A percentile compares a stretch with the other conserved stretches of the same genome.
Conservation (phyloP, 2,113 vertebrate species). For the Anseranas semipalmata region DNA sequence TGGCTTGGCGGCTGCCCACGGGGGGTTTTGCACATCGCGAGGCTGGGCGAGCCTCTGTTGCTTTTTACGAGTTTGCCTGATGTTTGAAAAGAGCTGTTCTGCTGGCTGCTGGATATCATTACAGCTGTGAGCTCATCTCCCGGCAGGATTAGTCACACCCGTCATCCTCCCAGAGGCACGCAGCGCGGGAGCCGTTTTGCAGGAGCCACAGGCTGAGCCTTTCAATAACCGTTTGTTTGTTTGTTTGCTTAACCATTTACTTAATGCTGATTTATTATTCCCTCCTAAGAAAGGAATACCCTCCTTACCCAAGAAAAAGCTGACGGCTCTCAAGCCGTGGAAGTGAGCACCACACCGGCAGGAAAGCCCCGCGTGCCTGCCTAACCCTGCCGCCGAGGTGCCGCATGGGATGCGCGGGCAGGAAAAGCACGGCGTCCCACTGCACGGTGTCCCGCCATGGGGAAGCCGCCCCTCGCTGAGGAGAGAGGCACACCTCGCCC, state of each 20-base stretch:
- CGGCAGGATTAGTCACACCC: neutral
- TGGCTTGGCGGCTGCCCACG: neutral
- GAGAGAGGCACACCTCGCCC: neutral
- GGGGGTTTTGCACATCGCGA: neutral
- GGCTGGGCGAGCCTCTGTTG: neutral
- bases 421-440: accelerated
- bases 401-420: neutral
- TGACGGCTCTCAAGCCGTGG: neutral
- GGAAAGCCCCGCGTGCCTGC: neutral
- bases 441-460: too few species aligned
- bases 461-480: too few species aligned
- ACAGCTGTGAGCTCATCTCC: neutral
- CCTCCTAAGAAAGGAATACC: neutral
- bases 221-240: neutral
- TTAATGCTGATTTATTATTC: neutral
- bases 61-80: neutral
- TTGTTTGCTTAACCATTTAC: neutral
- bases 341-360: neutral
- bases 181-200: neutral
- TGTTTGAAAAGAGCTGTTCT: neutral
- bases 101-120: neutral
- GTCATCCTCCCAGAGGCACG: neutral
- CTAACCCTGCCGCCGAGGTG: too few species aligned
- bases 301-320: neutral
- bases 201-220: neutral